These are phyloP conservation scores for Drosophila borborema DNA, from an alignment of 2,888 invertebrate genomes.

Conservation along the genomic window DNA sequence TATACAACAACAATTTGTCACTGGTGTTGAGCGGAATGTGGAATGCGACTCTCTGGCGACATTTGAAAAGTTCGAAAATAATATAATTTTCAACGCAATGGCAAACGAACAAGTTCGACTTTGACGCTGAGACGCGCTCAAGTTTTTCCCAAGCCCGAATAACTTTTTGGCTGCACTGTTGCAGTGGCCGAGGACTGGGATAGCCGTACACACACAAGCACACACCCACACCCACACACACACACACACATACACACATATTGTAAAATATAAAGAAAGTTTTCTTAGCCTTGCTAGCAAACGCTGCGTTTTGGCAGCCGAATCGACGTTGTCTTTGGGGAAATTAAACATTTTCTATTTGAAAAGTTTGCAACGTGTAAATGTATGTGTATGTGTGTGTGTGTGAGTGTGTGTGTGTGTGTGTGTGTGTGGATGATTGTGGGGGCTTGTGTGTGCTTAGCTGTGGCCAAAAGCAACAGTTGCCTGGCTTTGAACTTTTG, in stretches of 20 bases:
- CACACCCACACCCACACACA: constrained; percentile 3
- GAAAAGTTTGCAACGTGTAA: constrained; percentile 66
- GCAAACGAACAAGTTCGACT: constrained; percentile 78
- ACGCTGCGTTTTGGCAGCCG: constrained; percentile 66
- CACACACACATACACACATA: constrained; percentile 20
- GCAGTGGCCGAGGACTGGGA: constrained; percentile 47
- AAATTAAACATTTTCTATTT: constrained; percentile 83
- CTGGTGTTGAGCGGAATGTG: constrained; percentile 46
- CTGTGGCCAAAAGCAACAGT: constrained; percentile 64
- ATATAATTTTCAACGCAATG: constrained; percentile 78
- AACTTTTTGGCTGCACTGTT: constrained; percentile 72
- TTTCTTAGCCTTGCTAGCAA: constrained; percentile 66
- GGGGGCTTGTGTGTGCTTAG: constrained; percentile 9
- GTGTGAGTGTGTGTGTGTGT: constrained; percentile 1
- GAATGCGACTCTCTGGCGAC: constrained; percentile 67
- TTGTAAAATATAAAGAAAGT: constrained; percentile 68
- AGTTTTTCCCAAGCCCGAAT: constrained; percentile 51
- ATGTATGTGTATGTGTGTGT: constrained; percentile 37
- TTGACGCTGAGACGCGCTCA: constrained; percentile 41
- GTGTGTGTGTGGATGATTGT: neutral
- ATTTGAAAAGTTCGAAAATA: constrained; percentile 79
- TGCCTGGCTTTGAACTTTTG: constrained; percentile 58
- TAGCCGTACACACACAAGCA: constrained; percentile 5
- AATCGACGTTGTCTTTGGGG: constrained; percentile 76
- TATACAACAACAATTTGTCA: constrained; percentile 58